A percentile compares a stretch with the other conserved stretches of the same genome.
phyloP scores from a whole-genome alignment of 2,888 invertebrate species.

The Osmoderma eremita region DNA sequence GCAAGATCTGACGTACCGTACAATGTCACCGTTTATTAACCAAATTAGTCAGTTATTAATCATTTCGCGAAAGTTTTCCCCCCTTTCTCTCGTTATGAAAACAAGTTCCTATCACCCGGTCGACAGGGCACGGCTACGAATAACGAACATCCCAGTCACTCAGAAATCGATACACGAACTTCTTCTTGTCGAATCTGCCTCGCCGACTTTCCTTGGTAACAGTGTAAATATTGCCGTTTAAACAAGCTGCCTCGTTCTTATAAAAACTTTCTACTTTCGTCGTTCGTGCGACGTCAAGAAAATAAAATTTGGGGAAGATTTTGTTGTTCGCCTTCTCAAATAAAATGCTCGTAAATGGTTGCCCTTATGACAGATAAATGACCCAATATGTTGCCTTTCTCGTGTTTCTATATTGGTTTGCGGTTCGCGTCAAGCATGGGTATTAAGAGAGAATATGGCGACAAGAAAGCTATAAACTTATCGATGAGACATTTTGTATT shows the following conservation, averaged over 20 bases:
- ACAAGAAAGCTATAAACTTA: conserved; percentile 1
- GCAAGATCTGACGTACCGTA: conserved; percentile 11
- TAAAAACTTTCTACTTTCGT: conserved; percentile 23
- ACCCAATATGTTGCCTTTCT: conserved; percentile 23
- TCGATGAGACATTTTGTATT: neutral
- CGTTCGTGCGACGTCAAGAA: neutral
- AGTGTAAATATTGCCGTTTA: conserved; percentile 33
- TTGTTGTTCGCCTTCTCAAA: conserved; percentile 26
- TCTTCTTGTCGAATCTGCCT: neutral
- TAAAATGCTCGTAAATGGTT: conserved; percentile 32
- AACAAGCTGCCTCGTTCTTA: conserved; percentile 9
- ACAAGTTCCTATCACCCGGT: conserved; percentile 11
- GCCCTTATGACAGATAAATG: conserved; percentile 31
- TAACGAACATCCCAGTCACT: conserved; percentile 3
- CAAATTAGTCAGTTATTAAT: conserved; percentile 30
- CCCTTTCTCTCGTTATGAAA: conserved; percentile 11
- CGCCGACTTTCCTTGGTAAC: neutral
- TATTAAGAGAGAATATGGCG: neutral
- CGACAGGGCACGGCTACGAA: neutral
- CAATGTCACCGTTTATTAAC: conserved; percentile 28
- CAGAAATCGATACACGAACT: conserved; percentile 12
- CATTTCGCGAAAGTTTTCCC: conserved; percentile 9
- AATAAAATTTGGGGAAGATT: conserved; percentile 18
- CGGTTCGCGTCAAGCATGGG: neutral
- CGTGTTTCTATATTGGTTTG: conserved; percentile 19